A percentile compares a stretch with the other conserved stretches of the same genome.
Evolutionary conservation across 2,888 invertebrate genomes (phyloP).

Genomic region (Hydrotaea diabolus): DNA sequence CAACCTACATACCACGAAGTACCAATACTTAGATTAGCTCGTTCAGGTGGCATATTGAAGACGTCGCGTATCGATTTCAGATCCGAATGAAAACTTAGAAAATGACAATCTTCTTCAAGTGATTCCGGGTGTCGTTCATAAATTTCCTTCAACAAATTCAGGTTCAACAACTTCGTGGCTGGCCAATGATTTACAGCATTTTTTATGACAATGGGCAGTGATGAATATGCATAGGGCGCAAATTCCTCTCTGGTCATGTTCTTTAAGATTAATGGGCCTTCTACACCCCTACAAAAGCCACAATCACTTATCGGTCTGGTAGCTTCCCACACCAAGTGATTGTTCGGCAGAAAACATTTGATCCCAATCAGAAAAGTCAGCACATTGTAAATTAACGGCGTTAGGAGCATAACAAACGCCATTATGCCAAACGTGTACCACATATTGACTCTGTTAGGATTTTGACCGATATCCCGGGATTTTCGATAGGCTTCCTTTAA

Average conservation of each 20-base stretch:
- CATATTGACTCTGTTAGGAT: conserved; percentile 74
- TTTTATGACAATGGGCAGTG: conserved; percentile 90
- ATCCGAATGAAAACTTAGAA: conserved; percentile 92
- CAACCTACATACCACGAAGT: conserved; percentile 95
- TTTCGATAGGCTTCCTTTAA: conserved; percentile 77
- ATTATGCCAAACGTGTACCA: conserved; percentile 78
- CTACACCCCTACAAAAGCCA: conserved; percentile 86
- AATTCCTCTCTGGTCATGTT: conserved; percentile 88
- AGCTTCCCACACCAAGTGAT: conserved; percentile 93
- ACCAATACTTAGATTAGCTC: conserved; percentile 83
- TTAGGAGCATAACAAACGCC: conserved; percentile 77
- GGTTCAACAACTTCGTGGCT: conserved; percentile 86
- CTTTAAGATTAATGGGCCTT: conserved; percentile 85
- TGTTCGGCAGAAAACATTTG: conserved; percentile 90
- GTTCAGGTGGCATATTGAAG: conserved; percentile 86
- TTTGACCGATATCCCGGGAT: conserved; percentile 73
- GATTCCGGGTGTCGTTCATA: conserved; percentile 87
- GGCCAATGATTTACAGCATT: conserved; percentile 89
- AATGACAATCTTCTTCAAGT: conserved; percentile 91
- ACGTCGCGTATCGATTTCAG: conserved; percentile 89
- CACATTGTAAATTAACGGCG: conserved; percentile 78
- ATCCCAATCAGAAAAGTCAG: conserved; percentile 82
- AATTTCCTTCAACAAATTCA: conserved; percentile 85
- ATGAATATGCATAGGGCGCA: conserved; percentile 87
- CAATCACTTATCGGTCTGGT: conserved; percentile 92